Percentiles rank a stretch among this genome's conserved stretches.
Conservation (phyloP, 2,888 invertebrate genomes). For the Macropis europaea region DNA sequence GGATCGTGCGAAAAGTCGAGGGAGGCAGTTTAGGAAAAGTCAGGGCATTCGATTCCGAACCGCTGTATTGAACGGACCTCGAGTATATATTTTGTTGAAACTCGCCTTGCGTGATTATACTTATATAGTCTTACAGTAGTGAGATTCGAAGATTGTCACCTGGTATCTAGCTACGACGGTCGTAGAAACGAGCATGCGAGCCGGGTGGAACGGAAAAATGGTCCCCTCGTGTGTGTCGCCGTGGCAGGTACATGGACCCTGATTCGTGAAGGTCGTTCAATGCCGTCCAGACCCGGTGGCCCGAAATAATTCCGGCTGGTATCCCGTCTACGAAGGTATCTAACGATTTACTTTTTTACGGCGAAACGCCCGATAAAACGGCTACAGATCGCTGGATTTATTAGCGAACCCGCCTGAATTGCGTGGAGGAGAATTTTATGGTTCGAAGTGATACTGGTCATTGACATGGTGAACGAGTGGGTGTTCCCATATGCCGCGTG, state of each 20-base stretch:
- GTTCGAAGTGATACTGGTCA: constrained; percentile 13
- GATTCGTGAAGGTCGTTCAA: constrained; percentile 76
- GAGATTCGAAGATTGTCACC: constrained; percentile 6
- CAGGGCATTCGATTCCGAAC: too few species aligned
- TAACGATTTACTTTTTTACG: constrained; percentile 37
- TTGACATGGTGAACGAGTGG: constrained; percentile 9
- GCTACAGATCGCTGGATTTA: constrained; percentile 15
- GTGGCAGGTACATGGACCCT: constrained; percentile 59
- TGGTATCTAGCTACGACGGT: constrained; percentile 34
- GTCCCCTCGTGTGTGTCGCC: constrained; percentile 29
- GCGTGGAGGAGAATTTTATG: constrained; percentile 25
- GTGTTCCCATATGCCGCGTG: constrained; percentile 1
- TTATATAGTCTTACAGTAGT: constrained; percentile 1
- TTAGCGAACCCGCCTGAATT: constrained; percentile 17
- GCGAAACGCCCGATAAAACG: not conserved
- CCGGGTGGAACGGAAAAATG: constrained; percentile 44
- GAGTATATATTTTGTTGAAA: too few species aligned
- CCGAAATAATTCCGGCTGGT: constrained; percentile 59
- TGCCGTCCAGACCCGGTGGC: constrained; percentile 67
- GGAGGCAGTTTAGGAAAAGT: too few species aligned
- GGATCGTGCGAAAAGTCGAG: too few species aligned
- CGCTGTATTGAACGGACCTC: too few species aligned
- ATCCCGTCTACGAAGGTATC: constrained; percentile 27
- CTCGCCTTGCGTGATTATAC: too few species aligned
- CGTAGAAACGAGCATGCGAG: not conserved